Conservation (phyloP, 2,888 invertebrate genomes). For the Chymomyza amoena region DNA sequence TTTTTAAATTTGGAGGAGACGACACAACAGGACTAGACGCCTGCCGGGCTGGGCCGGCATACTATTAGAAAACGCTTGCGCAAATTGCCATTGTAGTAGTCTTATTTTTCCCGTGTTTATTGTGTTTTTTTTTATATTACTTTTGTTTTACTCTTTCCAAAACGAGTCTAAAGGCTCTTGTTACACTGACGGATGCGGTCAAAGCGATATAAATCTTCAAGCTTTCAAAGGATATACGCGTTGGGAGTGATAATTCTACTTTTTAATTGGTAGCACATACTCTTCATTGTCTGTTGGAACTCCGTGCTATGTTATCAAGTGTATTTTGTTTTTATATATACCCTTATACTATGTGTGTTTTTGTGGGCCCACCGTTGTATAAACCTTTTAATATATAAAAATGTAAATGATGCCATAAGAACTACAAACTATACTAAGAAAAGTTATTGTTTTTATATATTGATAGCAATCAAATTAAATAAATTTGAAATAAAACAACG, state of each 20-base stretch:
- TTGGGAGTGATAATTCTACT: too few relatives aligned
- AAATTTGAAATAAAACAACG: background rate
- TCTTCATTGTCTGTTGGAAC: too few relatives aligned
- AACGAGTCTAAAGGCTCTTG: background rate
- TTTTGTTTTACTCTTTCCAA: background rate
- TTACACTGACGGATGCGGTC: background rate
- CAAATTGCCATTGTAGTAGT: conserved; percentile 59
- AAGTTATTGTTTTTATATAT: background rate
- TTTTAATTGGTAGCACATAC: too few relatives aligned
- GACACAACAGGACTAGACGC: conserved; percentile 63
- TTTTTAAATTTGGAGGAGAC: conserved; percentile 74
- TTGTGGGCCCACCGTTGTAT: background rate
- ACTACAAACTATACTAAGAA: background rate
- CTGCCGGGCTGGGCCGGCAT: conserved; percentile 26
- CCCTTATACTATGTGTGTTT: background rate
- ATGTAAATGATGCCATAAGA: background rate
- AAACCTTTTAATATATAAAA: background rate
- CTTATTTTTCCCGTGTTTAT: conserved; percentile 23
- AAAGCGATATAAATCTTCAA: background rate
- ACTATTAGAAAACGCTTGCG: conserved; percentile 18
- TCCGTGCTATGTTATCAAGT: background rate
- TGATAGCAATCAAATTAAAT: background rate
- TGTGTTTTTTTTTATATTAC: conserved; percentile 13
- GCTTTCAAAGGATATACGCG: too few relatives aligned
- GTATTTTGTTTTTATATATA: background rate